phyloP scores from a whole-genome alignment of 2,888 invertebrate species.

The Agriotes lineatus region DNA sequence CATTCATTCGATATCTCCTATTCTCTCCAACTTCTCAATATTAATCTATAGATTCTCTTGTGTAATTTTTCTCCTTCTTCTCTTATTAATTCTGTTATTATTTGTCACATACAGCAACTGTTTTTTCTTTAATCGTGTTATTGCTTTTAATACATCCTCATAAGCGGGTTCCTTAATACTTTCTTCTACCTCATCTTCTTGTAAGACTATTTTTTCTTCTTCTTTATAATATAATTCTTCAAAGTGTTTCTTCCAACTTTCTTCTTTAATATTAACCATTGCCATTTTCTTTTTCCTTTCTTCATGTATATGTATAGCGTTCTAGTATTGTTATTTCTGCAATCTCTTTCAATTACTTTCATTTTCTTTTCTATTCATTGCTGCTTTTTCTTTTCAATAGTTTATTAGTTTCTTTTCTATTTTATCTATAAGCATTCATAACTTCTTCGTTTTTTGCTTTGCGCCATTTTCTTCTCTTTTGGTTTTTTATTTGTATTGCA shows the following conservation, averaged over 20 bases:
- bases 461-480: not conserved
- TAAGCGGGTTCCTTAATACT: not conserved
- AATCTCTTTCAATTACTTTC: slow-evolving; percentile 1
- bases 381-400: not conserved
- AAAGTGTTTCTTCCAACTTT: slow-evolving; percentile 6
- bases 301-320: not conserved
- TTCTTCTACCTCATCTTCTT: not conserved
- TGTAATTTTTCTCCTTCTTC: not conserved
- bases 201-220: not conserved
- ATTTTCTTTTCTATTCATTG: not conserved
- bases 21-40: not conserved
- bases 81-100: slow-evolving; percentile 12
- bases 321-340: slow-evolving; percentile 16
- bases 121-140: not conserved
- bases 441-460: slow-evolving; percentile 1
- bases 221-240: slow-evolving; percentile 1
- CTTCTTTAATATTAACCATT: not conserved
- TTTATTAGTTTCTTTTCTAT: not conserved
- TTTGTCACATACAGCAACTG: not conserved
- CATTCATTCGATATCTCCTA: not conserved
- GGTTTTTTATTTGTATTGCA: slow-evolving; percentile 2
- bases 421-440: not conserved
- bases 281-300: not conserved
- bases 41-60: no score
- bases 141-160: not conserved